A percentile compares a stretch with the other conserved stretches of the same genome.
Evolutionary conservation across 1,140 invertebrate genomes (phyloP).

Genomic region (Tetranychus urticae): DNA sequence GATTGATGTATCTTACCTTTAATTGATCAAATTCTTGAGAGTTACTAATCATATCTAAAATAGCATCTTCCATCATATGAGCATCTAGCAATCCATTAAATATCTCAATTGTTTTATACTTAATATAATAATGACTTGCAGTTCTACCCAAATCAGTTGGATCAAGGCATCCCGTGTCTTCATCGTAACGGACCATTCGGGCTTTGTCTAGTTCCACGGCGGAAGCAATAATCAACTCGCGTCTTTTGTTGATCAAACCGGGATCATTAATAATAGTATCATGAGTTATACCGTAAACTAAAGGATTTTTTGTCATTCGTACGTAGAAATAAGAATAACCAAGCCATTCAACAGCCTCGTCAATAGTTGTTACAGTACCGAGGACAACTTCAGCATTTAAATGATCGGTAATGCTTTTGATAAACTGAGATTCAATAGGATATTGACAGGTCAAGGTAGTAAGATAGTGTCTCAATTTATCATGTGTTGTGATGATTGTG

Average conservation of each 20-base stretch:
- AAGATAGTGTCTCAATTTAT: constrained; percentile 80
- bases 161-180: constrained; percentile 50
- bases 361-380: constrained; percentile 79
- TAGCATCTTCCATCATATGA: constrained; percentile 61
- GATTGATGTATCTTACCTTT: constrained; percentile 34
- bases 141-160: constrained; percentile 76
- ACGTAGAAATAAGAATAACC: constrained; percentile 92
- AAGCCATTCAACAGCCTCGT: constrained; percentile 91
- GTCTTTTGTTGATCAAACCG: constrained; percentile 39
- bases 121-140: constrained; percentile 93
- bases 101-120: constrained; percentile 78
- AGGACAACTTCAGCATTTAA: constrained; percentile 89
- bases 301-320: constrained; percentile 74
- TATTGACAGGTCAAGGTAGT: constrained; percentile 83
- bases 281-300: constrained; percentile 61
- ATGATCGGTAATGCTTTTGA: constrained; percentile 74
- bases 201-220: constrained; percentile 70
- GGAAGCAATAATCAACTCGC: constrained; percentile 47
- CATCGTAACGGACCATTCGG: constrained; percentile 76
- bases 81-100: constrained; percentile 50
- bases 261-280: constrained; percentile 44
- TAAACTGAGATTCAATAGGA: constrained; percentile 94
- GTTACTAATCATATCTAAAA: constrained; percentile 64
- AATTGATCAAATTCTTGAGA: constrained; percentile 88
- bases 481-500: constrained; percentile 79